Percentiles rank a stretch among this genome's conserved stretches.
Conservation (phyloP, 2,797 vertebrate species). For the Crenuchus spilurus region DNA sequence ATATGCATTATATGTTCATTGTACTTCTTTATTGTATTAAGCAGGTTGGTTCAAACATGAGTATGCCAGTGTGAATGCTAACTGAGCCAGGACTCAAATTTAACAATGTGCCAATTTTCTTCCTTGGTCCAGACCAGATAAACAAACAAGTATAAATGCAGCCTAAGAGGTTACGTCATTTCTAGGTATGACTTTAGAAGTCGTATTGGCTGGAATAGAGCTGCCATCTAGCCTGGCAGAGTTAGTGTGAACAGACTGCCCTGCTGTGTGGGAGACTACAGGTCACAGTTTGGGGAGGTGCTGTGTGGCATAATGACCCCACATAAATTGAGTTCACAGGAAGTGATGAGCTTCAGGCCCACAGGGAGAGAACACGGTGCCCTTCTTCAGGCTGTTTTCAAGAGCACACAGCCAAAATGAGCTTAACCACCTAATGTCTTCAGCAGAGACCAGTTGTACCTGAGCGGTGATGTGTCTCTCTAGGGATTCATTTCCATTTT, state of each 20-base stretch:
- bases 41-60: too few species aligned
- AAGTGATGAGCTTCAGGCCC: slow-evolving; percentile 52
- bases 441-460: neutral
- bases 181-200: neutral
- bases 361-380: slow-evolving; percentile 31
- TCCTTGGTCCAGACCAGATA: too few species aligned
- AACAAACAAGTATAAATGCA: too few species aligned
- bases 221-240: slow-evolving; percentile 2
- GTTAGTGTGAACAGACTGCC: neutral
- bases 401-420: neutral
- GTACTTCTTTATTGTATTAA: too few species aligned
- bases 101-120: too few species aligned
- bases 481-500: neutral
- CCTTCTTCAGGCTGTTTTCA: slow-evolving; percentile 23
- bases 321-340: slow-evolving; percentile 53
- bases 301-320: slow-evolving; percentile 44
- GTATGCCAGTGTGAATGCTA: too few species aligned
- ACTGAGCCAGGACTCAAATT: too few species aligned
- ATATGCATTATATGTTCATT: too few species aligned
- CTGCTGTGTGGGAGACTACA: slow-evolving; percentile 8
- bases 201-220: neutral
- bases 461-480: neutral
- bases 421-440: slow-evolving; percentile 23
- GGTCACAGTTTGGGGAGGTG: slow-evolving; percentile 18
- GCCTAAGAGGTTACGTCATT: neutral